Evolutionary conservation across 1,140 invertebrate species (phyloP).

Genomic region (Macrosteles quadrilineatus): DNA sequence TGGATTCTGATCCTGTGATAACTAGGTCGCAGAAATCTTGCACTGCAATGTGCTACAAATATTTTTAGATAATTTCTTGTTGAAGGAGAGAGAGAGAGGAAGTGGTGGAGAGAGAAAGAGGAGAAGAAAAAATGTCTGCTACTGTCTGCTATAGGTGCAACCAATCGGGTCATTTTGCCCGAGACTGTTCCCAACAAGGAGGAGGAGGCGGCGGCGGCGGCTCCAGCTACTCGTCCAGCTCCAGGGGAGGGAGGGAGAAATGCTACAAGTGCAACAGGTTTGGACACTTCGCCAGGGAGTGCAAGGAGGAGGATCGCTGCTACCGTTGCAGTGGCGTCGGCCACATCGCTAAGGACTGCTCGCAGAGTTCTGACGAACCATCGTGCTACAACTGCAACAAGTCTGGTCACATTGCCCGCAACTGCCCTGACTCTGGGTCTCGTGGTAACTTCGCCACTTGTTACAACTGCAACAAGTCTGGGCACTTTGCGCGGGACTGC

Average conservation of each 20-base stretch:
- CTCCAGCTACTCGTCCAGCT: slow-evolving; percentile 55
- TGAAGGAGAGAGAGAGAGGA: slow-evolving; percentile 19
- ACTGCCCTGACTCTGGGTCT: slow-evolving; percentile 71
- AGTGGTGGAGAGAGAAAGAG: slow-evolving; percentile 47
- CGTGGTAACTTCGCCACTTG: slow-evolving; percentile 62
- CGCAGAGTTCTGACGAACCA: slow-evolving; percentile 73
- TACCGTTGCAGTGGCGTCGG: slow-evolving; percentile 83
- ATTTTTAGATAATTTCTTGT: slow-evolving; percentile 28
- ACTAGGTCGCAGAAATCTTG: too few species aligned
- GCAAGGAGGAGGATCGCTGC: slow-evolving; percentile 83
- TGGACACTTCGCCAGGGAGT: slow-evolving; percentile 91
- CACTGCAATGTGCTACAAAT: too few species aligned
- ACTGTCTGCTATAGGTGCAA: slow-evolving; percentile 89
- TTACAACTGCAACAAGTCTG: slow-evolving; percentile 87
- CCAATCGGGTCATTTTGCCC: slow-evolving; percentile 80
- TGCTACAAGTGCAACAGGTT: slow-evolving; percentile 95
- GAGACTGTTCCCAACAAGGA: slow-evolving; percentile 72
- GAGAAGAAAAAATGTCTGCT: slow-evolving; percentile 64
- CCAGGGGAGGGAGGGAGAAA: slow-evolving; percentile 68
- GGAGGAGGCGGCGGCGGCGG: slow-evolving; percentile 58
- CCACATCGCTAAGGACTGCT: slow-evolving; percentile 89
- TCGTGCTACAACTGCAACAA: slow-evolving; percentile 90
- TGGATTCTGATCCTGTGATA: too few species aligned
- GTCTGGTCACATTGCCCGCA: slow-evolving; percentile 84
- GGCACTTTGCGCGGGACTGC: slow-evolving; percentile 88